These are phyloP conservation scores for Camponotus floridanus DNA, from an alignment of 1,140 invertebrate genomes.

Conservation along the genomic window DNA sequence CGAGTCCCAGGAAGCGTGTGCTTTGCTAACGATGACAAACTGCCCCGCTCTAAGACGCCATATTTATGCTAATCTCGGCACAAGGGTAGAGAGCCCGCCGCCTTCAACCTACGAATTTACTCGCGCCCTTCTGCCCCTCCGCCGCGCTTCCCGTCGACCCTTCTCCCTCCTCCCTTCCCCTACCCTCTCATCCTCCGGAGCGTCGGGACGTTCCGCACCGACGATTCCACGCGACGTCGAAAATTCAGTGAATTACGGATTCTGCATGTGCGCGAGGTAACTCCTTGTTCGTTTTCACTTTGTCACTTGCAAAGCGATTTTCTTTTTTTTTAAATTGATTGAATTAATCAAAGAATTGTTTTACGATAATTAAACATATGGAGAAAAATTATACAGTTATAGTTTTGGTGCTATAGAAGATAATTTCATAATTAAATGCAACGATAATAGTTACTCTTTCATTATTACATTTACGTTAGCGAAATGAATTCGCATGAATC, in stretches of 20 bases:
- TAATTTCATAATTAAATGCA: not conserved
- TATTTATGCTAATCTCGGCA: constrained; percentile 86
- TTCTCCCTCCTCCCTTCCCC: not conserved
- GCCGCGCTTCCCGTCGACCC: not conserved
- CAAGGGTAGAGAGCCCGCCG: constrained; percentile 67
- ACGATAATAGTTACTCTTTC: not conserved
- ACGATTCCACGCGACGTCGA: constrained; percentile 40
- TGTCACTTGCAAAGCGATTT: not conserved
- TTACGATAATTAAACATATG: not conserved
- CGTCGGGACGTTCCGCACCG: constrained; percentile 23
- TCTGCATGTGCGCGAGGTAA: constrained; percentile 12
- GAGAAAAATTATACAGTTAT: not conserved
- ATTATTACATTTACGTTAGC: not conserved
- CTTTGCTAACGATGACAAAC: constrained; percentile 87
- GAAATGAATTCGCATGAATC: not conserved
- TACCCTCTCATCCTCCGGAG: not conserved
- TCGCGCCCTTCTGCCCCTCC: constrained; percentile 31
- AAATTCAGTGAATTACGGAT: constrained; percentile 54
- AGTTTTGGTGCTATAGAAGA: not conserved
- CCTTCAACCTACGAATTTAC: constrained; percentile 69
- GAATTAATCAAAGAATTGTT: not conserved
- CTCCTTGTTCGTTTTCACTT: not conserved
- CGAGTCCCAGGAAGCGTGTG: constrained; percentile 86
- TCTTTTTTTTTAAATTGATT: not conserved
- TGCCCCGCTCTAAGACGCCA: constrained; percentile 85